Percentiles rank a stretch among this genome's conserved stretches.
phyloP scores from a whole-genome alignment of 2,888 invertebrate genomes.

The Entomobrya multifasciata region DNA sequence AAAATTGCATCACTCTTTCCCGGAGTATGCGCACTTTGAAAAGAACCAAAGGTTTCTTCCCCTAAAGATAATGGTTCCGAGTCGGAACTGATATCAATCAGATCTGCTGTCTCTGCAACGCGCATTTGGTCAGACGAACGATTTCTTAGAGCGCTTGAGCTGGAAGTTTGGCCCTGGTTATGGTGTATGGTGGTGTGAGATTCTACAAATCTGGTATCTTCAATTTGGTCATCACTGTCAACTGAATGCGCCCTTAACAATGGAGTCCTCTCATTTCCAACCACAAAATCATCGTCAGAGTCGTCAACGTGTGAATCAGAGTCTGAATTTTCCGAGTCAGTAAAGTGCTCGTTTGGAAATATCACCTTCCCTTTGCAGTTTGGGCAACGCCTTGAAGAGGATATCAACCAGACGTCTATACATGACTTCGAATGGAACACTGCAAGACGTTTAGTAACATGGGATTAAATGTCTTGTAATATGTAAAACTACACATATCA shows the following conservation, averaged over 20 bases:
- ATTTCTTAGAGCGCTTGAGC: constrained; percentile 24
- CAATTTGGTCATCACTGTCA: constrained; percentile 53
- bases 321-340: constrained; percentile 81
- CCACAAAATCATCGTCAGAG: constrained; percentile 57
- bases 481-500: not conserved
- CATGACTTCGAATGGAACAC: constrained; percentile 76
- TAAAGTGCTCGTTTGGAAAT: constrained; percentile 87
- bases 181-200: constrained; percentile 47
- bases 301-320: constrained; percentile 63
- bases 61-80: constrained; percentile 18
- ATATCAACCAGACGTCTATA: constrained; percentile 75
- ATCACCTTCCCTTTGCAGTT: constrained; percentile 82
- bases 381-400: constrained; percentile 74
- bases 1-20: constrained; percentile 19
- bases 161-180: constrained; percentile 4
- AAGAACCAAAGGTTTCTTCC: constrained; percentile 51
- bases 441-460: constrained; percentile 13
- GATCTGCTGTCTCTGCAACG: not conserved
- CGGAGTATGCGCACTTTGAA: constrained; percentile 42
- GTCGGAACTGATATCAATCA: constrained; percentile 51
- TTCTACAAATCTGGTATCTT: constrained; percentile 73
- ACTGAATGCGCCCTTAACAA: constrained; percentile 51
- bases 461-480: not conserved
- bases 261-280: constrained; percentile 71
- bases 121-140: not conserved